These are phyloP conservation scores for Aegotheles bennettii DNA, from an alignment of 2,113 vertebrate genomes.

Conservation along the genomic window DNA sequence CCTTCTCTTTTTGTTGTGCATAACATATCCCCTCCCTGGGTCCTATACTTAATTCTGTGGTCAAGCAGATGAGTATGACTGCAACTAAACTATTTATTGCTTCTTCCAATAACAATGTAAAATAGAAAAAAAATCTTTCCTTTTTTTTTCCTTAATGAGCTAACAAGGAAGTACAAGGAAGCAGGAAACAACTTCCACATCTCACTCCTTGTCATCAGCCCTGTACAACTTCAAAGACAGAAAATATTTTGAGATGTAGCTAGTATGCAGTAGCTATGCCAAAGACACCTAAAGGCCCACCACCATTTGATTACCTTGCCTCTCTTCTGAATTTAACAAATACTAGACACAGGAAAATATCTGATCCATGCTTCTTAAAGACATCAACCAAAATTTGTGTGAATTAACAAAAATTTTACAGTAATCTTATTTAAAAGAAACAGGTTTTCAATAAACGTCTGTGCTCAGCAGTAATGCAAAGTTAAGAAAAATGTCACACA, in stretches of 20 bases:
- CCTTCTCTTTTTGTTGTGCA: background rate
- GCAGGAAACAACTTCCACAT: background rate
- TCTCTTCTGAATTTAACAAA: background rate
- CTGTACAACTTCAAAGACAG: background rate
- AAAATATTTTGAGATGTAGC: background rate
- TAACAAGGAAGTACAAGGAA: background rate
- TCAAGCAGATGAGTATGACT: background rate
- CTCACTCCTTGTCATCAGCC: background rate
- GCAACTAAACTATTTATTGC: background rate
- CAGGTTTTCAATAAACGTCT: background rate
- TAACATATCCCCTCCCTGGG: background rate
- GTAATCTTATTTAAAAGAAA: background rate
- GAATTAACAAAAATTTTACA: background rate
- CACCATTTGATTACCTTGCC: background rate
- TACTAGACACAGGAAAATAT: background rate
- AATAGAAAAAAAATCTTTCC: background rate
- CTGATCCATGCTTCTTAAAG: background rate
- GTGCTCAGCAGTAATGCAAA: background rate
- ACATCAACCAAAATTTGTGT: background rate
- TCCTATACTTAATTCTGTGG: background rate
- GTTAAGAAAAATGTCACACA: background rate
- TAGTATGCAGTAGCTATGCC: background rate
- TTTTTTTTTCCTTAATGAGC: background rate
- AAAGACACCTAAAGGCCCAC: background rate
- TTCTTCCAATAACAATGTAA: background rate